Evolutionary conservation across 2,797 vertebrate species (phyloP), one percentile per base, ranked within the genome.

Genomic region (Crocodylus rhombifer): DNA sequence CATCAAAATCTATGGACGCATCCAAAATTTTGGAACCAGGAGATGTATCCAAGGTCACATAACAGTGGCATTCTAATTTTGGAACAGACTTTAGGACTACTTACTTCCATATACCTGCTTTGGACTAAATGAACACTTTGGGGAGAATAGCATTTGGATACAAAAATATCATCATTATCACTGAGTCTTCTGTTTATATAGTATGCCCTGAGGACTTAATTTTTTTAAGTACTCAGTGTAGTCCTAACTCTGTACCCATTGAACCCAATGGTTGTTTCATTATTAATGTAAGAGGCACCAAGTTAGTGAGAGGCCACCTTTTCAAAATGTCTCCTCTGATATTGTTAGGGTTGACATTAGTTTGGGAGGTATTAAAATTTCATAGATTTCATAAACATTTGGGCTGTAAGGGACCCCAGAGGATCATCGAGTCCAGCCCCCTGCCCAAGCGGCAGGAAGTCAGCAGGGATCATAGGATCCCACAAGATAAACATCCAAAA

Each of bases 171-270:
- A 69, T 36, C 30, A 69, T 7, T 23, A 20, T 69, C 36, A 51
- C 9, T 51, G 42, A 51, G 42, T 36, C 20, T 69, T 69, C 36
- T 18, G 14, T 69, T 69, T 36, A 36, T 69, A 69, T 69, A 20
- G 30, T 36, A 7, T 14, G 11, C 42, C 65, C 55, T 82, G 14
- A 26, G 75, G n/a, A 28, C 17, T 93, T n/a, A 6, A 42, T 74
- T 69, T 11, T 84, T 73, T 86, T 58, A 80, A 88, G n/a, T 17
- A 5, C 74, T 86, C 28, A 77, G 51, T 82, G 62, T 86, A 77
- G 1, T 14, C 2, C 7, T 36, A 13, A 3, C 5, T 80, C 62
- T 81, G 9, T 26, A 5, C 5, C 1, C 1, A 1, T 1, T 13
- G 14, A 69, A 64, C 4, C 2, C 30, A 69, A 14, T 69, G 30